phyloP scores from a whole-genome alignment of 2,113 vertebrate species.

The Chelonoidis abingdonii region DNA sequence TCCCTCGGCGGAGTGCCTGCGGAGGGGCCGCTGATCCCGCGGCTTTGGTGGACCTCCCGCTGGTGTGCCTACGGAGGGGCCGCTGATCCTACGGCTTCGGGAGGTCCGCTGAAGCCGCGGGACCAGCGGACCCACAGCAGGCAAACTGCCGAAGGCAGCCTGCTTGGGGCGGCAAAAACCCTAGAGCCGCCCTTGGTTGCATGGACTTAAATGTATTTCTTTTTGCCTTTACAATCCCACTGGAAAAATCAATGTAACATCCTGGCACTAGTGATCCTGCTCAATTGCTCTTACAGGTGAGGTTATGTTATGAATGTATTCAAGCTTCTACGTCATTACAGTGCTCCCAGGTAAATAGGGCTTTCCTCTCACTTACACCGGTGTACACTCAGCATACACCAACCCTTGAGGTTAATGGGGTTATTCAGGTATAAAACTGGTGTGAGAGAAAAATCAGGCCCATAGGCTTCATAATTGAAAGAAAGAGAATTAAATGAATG shows the following conservation, averaged over 20 bases:
- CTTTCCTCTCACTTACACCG: not conserved
- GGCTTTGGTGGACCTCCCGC: too few species aligned
- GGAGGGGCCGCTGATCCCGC: too few species aligned
- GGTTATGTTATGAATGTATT: accelerated
- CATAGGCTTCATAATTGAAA: accelerated
- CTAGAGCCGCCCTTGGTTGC: too few species aligned
- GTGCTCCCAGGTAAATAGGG: not conserved
- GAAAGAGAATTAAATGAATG: not conserved
- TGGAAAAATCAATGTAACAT: not conserved
- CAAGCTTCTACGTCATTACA: accelerated
- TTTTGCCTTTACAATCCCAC: not conserved
- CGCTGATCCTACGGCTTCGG: too few species aligned
- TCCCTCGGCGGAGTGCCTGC: too few species aligned
- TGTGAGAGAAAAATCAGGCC: not conserved
- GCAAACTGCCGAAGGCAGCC: too few species aligned
- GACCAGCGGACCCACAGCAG: too few species aligned
- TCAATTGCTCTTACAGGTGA: not conserved
- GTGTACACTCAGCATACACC: too few species aligned
- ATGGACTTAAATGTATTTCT: not conserved
- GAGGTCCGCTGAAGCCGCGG: too few species aligned
- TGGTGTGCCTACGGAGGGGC: too few species aligned
- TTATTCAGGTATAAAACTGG: accelerated
- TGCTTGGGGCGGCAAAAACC: too few species aligned
- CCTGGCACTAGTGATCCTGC: not conserved
- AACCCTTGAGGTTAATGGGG: not conserved